phyloP scores from a whole-genome alignment of 2,797 vertebrate genomes.

The Microctenopoma lineatum region DNA sequence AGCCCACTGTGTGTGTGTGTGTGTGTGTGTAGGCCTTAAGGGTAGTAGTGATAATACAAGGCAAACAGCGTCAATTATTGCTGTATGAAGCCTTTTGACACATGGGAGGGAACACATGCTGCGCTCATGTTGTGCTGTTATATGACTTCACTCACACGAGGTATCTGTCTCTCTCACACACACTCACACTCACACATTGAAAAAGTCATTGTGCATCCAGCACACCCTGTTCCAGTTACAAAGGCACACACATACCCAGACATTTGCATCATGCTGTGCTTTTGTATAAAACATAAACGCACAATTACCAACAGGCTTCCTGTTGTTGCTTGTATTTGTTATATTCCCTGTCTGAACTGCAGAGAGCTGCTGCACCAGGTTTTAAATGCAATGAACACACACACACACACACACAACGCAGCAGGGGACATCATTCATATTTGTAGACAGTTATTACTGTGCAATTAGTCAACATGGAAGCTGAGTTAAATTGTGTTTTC shows the following conservation, averaged over 20 bases:
- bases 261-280: slow-evolving; percentile 61
- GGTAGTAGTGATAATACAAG: slow-evolving; percentile 18
- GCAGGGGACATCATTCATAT: slow-evolving; percentile 25
- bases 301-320: slow-evolving; percentile 57
- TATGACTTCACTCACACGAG: slow-evolving; percentile 26
- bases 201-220: slow-evolving; percentile 13
- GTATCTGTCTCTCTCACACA: no score
- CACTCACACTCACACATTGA: background rate
- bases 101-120: slow-evolving; percentile 29
- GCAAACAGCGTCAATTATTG: slow-evolving; percentile 44
- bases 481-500: slow-evolving; percentile 22
- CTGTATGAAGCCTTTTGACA: slow-evolving; percentile 49
- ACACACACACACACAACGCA: slow-evolving; percentile 16
- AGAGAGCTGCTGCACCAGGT: slow-evolving; percentile 1
- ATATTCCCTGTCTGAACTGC: slow-evolving; percentile 27
- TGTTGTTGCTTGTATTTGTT: slow-evolving; percentile 36
- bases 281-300: slow-evolving; percentile 65
- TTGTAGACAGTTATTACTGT: slow-evolving; percentile 32
- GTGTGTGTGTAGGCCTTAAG: slow-evolving; percentile 19
- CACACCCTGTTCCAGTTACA: slow-evolving; percentile 20
- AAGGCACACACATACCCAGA: slow-evolving; percentile 34
- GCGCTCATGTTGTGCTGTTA: slow-evolving; percentile 30
- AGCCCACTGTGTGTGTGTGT: slow-evolving; percentile 9
- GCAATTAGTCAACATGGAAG: slow-evolving; percentile 39
- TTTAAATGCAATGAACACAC: slow-evolving; percentile 45